These are phyloP conservation scores for Salvelinus sp. DNA, from an alignment of 2,113 vertebrate species.

Conservation along the genomic window DNA sequence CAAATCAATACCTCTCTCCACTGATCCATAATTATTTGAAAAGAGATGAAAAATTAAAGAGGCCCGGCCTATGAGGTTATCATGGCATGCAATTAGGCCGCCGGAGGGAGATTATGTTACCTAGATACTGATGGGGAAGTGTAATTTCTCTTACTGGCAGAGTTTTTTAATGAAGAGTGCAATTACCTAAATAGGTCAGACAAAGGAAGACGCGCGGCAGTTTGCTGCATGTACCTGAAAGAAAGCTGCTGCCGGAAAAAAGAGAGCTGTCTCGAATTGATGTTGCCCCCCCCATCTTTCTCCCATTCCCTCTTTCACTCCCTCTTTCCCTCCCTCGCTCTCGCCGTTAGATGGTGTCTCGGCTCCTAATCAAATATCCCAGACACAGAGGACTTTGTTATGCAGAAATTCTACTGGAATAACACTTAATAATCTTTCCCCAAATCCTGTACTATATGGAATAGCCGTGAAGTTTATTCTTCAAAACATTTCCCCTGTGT, in stretches of 20 bases:
- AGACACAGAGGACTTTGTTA: slow-evolving; percentile 47
- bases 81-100: slow-evolving; percentile 94
- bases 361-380: slow-evolving; percentile 64
- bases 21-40: slow-evolving; percentile 99
- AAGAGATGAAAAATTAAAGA: slow-evolving; percentile 99
- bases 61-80: slow-evolving; percentile 93
- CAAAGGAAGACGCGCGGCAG: slow-evolving; percentile 73
- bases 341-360: slow-evolving; percentile 43
- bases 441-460: slow-evolving; percentile 21
- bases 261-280: slow-evolving; percentile 47
- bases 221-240: slow-evolving; percentile 68
- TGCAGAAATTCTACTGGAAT: slow-evolving; percentile 44
- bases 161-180: slow-evolving; percentile 89
- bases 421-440: slow-evolving; percentile 27
- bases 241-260: slow-evolving; percentile 60
- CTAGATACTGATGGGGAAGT: slow-evolving; percentile 94
- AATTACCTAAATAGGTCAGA: slow-evolving; percentile 88
- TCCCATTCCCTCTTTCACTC: background rate
- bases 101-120: slow-evolving; percentile 96
- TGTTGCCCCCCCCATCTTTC: slow-evolving; percentile 34
- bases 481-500: background rate
- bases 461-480: slow-evolving; percentile 9
- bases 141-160: slow-evolving; percentile 91
- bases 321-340: slow-evolving; percentile 29
- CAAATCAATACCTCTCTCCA: slow-evolving; percentile 97